Base-by-base conservation (phyloP, 2,797 vertebrate genomes). In the Sarcophilus harrisii region DNA sequence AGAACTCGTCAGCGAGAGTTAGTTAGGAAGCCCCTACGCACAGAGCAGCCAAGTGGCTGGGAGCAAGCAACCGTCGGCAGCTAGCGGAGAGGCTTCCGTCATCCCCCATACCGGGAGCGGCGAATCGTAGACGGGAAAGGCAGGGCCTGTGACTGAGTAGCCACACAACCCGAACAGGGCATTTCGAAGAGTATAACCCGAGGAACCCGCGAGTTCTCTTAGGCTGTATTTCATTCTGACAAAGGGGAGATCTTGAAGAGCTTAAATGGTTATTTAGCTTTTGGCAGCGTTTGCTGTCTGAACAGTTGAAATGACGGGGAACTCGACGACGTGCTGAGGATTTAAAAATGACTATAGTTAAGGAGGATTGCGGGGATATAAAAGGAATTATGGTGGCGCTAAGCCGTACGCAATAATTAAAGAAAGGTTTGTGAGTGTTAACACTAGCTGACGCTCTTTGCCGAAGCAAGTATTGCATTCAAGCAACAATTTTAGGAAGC, bases 401-500 rank as follows among this genome's bases (percentile, higher is more conserved):
- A 6, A 14, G 21, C 38, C 24, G 38, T 45, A 38, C 0, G 16
- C 5, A 38, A 0, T 38, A 73, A 73, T 73, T 38, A 81, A 81
- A 38, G n/a, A 81, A 81, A 45, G 45, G 2, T 81, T 38, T 90
- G 45, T 91, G 9, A n/a, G 29, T 90, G 62, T 91, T 14, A 21
- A 54, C n/a, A 55, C 57, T 13, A 29, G 45, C 57, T 95, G 90
- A 32, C 92, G 81, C 91, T 92, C 81, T 91, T 91, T 90, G 73
- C 87, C 66, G 29, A 91, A 62, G 90, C 90, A 54, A 93, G 66
- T 94, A 87, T 58, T 16, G 89, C 93, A 38, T 16, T 66, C 14
- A 49, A 92, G 90, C 92, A 90, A 59, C 18, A 91, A 6, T 66
- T 59, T 92, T 55, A 95, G 32, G 95, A 90, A 96, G 91, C 90